Conservation (phyloP, 2,888 invertebrate genomes). For the Pocota personata region DNA sequence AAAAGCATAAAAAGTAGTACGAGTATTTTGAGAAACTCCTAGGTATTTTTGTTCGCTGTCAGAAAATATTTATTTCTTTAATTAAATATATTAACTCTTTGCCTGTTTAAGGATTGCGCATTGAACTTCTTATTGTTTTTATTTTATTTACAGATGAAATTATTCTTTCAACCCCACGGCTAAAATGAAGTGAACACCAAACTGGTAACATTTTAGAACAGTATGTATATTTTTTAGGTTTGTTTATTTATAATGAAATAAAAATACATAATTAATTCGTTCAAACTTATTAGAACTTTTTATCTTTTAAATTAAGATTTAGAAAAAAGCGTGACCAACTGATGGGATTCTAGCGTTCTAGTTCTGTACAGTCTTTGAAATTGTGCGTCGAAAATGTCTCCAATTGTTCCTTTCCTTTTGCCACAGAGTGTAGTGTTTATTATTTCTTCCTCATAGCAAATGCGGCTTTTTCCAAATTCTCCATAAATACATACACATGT, state of each 20-base stretch:
- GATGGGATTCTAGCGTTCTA: no score
- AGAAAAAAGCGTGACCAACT: background rate
- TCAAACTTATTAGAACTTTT: background rate
- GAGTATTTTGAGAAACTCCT: no score
- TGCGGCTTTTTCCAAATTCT: background rate
- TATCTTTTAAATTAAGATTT: background rate
- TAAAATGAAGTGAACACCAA: background rate
- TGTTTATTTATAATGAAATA: conserved; percentile 6
- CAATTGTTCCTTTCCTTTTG: background rate
- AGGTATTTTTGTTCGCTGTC: no score
- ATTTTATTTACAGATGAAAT: conserved; percentile 35
- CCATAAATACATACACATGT: no score
- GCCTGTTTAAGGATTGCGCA: no score
- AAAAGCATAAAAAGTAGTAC: no score
- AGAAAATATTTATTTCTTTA: no score
- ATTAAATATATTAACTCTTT: no score
- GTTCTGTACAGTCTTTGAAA: no score
- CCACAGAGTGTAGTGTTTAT: background rate
- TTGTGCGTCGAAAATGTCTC: no score
- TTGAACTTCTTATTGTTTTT: background rate
- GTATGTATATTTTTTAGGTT: background rate
- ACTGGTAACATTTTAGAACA: background rate
- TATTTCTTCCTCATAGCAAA: background rate
- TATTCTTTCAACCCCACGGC: conserved; percentile 8
- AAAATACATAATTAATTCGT: background rate